Evolutionary conservation across 2,888 invertebrate genomes (phyloP).

Genomic region (Norana najaformis): DNA sequence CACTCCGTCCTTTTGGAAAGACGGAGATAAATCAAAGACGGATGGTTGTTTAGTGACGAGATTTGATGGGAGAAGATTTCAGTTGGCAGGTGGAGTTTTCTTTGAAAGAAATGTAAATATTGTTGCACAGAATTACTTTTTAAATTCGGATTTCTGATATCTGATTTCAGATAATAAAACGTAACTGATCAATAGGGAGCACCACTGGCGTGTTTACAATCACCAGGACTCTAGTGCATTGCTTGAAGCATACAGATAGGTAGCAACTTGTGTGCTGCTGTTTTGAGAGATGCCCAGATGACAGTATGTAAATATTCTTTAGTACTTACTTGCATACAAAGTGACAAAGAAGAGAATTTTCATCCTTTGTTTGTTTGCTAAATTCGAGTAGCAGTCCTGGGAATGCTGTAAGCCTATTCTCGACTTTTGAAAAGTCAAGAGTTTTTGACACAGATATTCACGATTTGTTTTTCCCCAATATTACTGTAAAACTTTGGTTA

Average conservation of each 20-base stretch:
- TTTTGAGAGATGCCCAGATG: background rate
- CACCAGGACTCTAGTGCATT: background rate
- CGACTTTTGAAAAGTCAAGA: too few species aligned
- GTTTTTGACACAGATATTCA: too few species aligned
- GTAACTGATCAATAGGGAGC: too few species aligned
- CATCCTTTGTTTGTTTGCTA: background rate
- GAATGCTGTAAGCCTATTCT: too few species aligned
- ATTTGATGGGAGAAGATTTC: background rate
- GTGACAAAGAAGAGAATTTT: background rate
- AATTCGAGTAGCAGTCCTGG: background rate
- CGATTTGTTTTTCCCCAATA: too few species aligned
- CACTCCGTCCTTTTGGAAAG: background rate
- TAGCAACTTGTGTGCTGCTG: background rate
- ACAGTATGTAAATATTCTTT: too few species aligned
- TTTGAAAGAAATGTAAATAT: background rate
- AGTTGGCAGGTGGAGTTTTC: background rate
- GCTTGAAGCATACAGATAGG: background rate
- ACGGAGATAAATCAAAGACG: background rate
- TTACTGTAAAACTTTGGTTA: too few species aligned
- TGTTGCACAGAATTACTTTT: background rate
- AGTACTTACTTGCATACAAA: background rate
- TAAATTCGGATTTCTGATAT: too few species aligned
- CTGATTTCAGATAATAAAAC: too few species aligned
- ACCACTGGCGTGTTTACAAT: too few species aligned
- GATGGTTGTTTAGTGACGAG: too few species aligned